phyloP scores from a whole-genome alignment of 2,797 vertebrate genomes.

The Enteromius mattozi region DNA sequence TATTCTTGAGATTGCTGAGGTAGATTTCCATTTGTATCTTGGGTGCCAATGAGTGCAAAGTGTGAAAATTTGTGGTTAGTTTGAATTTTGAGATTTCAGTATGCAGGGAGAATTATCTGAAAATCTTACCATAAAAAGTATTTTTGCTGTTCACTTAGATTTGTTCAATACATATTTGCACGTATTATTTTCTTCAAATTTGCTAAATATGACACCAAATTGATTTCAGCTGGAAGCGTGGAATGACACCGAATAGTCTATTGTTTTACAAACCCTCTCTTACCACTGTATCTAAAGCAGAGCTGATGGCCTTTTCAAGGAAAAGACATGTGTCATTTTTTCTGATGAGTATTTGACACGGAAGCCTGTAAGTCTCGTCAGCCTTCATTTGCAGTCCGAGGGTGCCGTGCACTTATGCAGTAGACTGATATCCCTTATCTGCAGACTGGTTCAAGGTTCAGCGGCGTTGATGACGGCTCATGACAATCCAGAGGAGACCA shows the following conservation, averaged over 20 bases:
- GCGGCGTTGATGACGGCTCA: slow-evolving; percentile 79
- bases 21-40: slow-evolving; percentile 14
- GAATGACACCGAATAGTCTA: slow-evolving; percentile 49
- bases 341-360: slow-evolving; percentile 67
- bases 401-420: slow-evolving; percentile 19
- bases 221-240: background rate
- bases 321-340: slow-evolving; percentile 70
- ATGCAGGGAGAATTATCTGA: background rate
- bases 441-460: slow-evolving; percentile 79
- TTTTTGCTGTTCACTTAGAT: background rate
- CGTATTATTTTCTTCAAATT: slow-evolving; percentile 18
- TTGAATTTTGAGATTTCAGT: background rate
- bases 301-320: slow-evolving; percentile 66
- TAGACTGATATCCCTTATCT: slow-evolving; percentile 76
- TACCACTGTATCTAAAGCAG: slow-evolving; percentile 57
- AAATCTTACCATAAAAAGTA: background rate
- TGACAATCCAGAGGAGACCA: slow-evolving; percentile 71
- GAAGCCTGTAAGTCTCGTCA: slow-evolving; percentile 47
- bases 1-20: background rate
- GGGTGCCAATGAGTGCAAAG: background rate
- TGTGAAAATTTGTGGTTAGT: background rate
- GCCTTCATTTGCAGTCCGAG: slow-evolving; percentile 53
- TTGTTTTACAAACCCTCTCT: slow-evolving; percentile 48
- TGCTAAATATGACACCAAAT: background rate
- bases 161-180: slow-evolving; percentile 4